These are phyloP conservation scores for Atherinomorus stipes DNA, from an alignment of 2,113 vertebrate species.

Conservation along the genomic window DNA sequence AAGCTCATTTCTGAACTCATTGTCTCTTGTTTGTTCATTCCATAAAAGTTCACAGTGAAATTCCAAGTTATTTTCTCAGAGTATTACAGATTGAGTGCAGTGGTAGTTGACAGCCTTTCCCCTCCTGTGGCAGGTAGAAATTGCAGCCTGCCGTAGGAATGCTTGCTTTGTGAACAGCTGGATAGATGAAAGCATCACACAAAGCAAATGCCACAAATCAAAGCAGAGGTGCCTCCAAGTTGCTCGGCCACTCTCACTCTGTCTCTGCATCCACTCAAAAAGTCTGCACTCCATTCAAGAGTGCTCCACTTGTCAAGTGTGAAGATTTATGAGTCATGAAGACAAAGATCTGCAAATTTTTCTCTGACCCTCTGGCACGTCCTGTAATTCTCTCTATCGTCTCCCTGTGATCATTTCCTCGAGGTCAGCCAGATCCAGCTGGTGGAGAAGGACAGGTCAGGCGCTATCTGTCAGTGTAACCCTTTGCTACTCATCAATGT, in stretches of 20 bases:
- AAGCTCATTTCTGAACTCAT: no score
- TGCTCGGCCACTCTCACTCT: constrained; percentile 6
- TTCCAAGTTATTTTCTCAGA: neutral
- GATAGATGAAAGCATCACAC: neutral
- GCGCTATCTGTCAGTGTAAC: constrained; percentile 39
- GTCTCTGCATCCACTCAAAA: constrained; percentile 9
- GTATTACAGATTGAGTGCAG: neutral
- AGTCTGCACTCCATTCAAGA: constrained; percentile 37
- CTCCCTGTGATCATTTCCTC: constrained; percentile 62
- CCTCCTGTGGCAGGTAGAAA: neutral
- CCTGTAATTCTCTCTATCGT: constrained; percentile 52
- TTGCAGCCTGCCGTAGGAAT: neutral
- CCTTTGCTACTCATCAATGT: constrained; percentile 38
- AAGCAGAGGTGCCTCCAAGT: neutral
- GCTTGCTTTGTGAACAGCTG: neutral
- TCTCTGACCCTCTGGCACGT: constrained; percentile 46
- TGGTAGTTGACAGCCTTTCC: neutral
- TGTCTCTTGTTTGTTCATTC: neutral
- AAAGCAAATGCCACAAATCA: neutral
- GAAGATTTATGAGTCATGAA: constrained; percentile 63
- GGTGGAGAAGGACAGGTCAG: constrained; percentile 57
- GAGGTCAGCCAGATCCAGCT: constrained; percentile 67
- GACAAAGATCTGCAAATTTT: constrained; percentile 61
- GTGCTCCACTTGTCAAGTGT: constrained; percentile 46
- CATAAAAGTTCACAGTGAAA: neutral